These are phyloP conservation scores for Melanotaenia trifasciata DNA, from an alignment of 2,797 vertebrate species.

Conservation along the genomic window DNA sequence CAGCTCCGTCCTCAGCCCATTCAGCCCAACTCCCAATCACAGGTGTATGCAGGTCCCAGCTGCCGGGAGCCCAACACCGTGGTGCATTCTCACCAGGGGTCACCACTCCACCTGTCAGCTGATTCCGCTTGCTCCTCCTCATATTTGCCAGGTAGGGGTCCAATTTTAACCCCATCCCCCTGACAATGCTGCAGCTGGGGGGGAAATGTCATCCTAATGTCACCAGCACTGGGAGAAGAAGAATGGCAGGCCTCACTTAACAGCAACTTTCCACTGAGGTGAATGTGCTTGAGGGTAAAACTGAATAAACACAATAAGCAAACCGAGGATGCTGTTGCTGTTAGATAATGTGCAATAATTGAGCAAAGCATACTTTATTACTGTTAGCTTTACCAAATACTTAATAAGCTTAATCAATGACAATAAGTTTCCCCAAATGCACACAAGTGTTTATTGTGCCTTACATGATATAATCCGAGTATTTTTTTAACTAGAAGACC, in stretches of 20 bases:
- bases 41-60: slow-evolving; percentile 49
- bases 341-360: slow-evolving; percentile 18
- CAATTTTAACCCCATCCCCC: slow-evolving; percentile 41
- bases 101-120: slow-evolving; percentile 66
- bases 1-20: slow-evolving; percentile 24
- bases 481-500: background rate
- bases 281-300: slow-evolving; percentile 57
- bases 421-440: background rate
- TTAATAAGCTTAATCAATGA: slow-evolving; percentile 4
- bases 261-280: slow-evolving; percentile 47
- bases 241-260: slow-evolving; percentile 70
- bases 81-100: slow-evolving; percentile 68
- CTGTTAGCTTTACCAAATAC: slow-evolving; percentile 31
- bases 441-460: no score
- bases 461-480: background rate
- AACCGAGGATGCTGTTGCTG: slow-evolving; percentile 31
- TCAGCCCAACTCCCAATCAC: slow-evolving; percentile 40
- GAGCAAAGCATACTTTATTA: background rate
- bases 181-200: slow-evolving; percentile 68
- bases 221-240: slow-evolving; percentile 59
- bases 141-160: slow-evolving; percentile 78
- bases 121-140: slow-evolving; percentile 70
- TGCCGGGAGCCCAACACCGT: slow-evolving; percentile 44
- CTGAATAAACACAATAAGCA: slow-evolving; percentile 36
- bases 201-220: slow-evolving; percentile 79